A percentile compares a stretch with the other conserved stretches of the same genome.
phyloP scores from a whole-genome alignment of 1,140 invertebrate species.

The Orius laevigatus region DNA sequence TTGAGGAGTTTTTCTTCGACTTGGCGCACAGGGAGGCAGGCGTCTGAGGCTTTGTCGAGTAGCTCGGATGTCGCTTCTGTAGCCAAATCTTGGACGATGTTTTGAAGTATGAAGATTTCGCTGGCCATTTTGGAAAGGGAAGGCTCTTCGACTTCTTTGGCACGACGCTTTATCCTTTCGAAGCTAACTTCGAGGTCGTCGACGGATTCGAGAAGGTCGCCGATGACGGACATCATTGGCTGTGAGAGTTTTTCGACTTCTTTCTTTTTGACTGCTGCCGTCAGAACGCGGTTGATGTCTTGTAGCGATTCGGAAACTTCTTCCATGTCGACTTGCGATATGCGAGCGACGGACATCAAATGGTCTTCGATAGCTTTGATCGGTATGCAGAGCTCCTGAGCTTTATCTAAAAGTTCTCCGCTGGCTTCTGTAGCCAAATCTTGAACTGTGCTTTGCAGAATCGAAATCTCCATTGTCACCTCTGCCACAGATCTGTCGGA shows the following conservation, averaged over 20 bases:
- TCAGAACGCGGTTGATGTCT: slow-evolving; percentile 5
- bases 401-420: slow-evolving; percentile 3
- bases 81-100: slow-evolving; percentile 4
- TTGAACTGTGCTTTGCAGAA: slow-evolving; percentile 7
- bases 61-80: slow-evolving; percentile 6
- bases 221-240: slow-evolving; percentile 3
- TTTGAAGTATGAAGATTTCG: slow-evolving; percentile 9
- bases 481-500: background rate
- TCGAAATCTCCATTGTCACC: slow-evolving; percentile 2
- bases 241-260: slow-evolving; percentile 9
- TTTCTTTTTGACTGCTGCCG: background rate
- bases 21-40: slow-evolving; percentile 1
- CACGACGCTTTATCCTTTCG: background rate
- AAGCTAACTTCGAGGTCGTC: slow-evolving; percentile 1
- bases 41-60: background rate
- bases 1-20: slow-evolving; percentile 9
- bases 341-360: background rate
- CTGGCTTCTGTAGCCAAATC: slow-evolving; percentile 4
- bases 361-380: slow-evolving; percentile 9
- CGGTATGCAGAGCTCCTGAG: slow-evolving; percentile 4
- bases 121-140: background rate
- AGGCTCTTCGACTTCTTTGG: background rate
- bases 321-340: background rate
- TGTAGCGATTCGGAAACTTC: background rate
- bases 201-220: slow-evolving; percentile 4